Conservation (phyloP, 92 coral and sea anemone species). For the Parazoanthus darwini region DNA sequence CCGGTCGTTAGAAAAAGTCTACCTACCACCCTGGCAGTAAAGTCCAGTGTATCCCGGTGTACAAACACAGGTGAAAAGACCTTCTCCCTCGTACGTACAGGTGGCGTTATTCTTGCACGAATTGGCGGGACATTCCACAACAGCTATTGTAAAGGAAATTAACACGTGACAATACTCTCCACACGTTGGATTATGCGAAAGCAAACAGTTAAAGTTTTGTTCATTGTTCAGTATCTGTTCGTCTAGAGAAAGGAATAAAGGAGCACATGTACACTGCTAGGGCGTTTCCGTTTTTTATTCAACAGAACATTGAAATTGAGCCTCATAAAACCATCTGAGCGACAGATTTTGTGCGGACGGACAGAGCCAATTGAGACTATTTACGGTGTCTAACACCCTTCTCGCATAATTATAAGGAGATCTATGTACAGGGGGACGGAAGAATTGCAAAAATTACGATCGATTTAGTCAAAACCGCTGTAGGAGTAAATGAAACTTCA, state of each 20-base stretch:
- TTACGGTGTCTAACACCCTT: not conserved
- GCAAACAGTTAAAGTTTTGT: too few species aligned
- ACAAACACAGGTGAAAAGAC: conserved; percentile 7
- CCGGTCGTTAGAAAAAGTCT: not conserved
- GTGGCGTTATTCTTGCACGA: conserved; percentile 18
- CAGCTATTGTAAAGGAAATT: not conserved
- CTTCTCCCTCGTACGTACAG: not conserved
- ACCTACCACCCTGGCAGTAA: conserved; percentile 7
- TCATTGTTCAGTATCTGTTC: not conserved
- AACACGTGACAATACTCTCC: not conserved
- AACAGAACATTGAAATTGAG: too few species aligned
- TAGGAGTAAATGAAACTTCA: too few species aligned
- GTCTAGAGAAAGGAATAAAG: too few species aligned
- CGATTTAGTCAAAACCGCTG: too few species aligned
- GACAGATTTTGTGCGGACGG: too few species aligned
- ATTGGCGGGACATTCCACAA: not conserved
- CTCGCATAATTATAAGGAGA: too few species aligned
- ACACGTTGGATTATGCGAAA: not conserved
- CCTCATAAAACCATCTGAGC: too few species aligned
- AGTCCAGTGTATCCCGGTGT: not conserved
- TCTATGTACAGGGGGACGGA: not conserved
- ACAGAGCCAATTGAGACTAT: too few species aligned
- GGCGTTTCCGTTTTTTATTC: too few species aligned
- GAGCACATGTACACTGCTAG: too few species aligned
- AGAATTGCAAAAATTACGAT: too few species aligned